These are phyloP conservation scores for Pelodytes ibericus DNA, from an alignment of 2,797 vertebrate genomes.

Conservation along the genomic window DNA sequence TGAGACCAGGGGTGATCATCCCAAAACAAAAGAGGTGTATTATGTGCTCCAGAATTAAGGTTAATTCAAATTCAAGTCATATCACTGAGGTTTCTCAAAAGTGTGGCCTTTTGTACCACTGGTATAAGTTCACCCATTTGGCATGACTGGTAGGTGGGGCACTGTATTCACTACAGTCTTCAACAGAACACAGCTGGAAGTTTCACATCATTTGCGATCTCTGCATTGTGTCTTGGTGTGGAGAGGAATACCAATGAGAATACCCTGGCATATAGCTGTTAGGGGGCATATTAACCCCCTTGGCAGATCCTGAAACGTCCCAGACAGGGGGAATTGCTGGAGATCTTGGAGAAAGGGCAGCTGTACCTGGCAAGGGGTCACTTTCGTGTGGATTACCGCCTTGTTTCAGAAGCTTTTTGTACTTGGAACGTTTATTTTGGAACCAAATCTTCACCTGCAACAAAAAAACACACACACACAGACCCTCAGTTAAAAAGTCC, in stretches of 20 bases:
- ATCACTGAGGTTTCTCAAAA: constrained; percentile 66
- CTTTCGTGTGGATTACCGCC: constrained; percentile 92
- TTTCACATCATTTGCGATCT: constrained; percentile 88
- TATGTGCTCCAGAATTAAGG: constrained; percentile 63
- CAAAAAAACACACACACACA: constrained; percentile 47
- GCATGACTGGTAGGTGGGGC: constrained; percentile 59
- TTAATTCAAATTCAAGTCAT: constrained; percentile 64
- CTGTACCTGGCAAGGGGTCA: constrained; percentile 88
- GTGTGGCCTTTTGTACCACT: constrained; percentile 62
- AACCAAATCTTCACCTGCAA: constrained; percentile 98
- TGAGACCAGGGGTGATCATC: constrained; percentile 69
- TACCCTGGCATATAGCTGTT: constrained; percentile 98
- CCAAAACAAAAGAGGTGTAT: constrained; percentile 70
- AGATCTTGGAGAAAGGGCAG: constrained; percentile 90
- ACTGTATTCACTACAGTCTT: constrained; percentile 65
- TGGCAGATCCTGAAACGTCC: constrained; percentile 95
- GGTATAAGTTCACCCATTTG: constrained; percentile 65
- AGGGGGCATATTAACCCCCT: constrained; percentile 96
- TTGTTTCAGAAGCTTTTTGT: constrained; percentile 97
- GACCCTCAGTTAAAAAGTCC: no score
- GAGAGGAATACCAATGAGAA: constrained; percentile 97
- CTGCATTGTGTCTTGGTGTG: constrained; percentile 98
- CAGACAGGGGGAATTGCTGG: constrained; percentile 95
- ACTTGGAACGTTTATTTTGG: constrained; percentile 98
- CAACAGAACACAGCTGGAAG: constrained; percentile 62